Base-by-base conservation (phyloP, 1,140 invertebrate genomes). In the Platyscapa corneri region DNA sequence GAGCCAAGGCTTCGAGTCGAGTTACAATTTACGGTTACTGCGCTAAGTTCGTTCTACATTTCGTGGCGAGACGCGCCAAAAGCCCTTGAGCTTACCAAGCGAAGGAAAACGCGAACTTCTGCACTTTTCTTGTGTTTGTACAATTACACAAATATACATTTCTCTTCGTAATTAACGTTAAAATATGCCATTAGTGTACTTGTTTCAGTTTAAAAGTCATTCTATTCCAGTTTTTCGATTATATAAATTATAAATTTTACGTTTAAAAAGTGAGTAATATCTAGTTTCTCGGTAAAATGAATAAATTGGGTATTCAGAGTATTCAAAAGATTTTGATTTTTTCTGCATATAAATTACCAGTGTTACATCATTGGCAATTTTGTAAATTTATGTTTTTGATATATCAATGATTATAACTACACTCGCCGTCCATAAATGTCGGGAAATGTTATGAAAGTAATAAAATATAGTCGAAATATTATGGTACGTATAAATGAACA, bases 11-110 rank as follows among this genome's bases (percentile, higher is more conserved):
- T 89, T 83, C 90, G 89, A 91, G 90, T 90, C 87, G 78, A 91
- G 88, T 90, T 82, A 90, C 89, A 88, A 90, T 91, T 89, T 88
- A 89, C 84, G 87, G 56, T 78, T 87, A 37, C 60, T 30, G 60
- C 18, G n/a, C 37, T 20, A 30, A 75, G 53, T 20, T n/a, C 67
- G 83, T 23, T 16, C 53, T 88, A 86, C 88, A 90, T 91, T 88
- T 78, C 77, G 83, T 42, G 56, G 8, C 14, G 5, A 23, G 27
- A 23, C 27, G 27, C 56, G 56, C 20, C 23, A 60, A 60, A 27
- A 60, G 23, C 14, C 56, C 56, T 60, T 10, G 23, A 60, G 23
- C 14, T 67, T 14, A 67, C 14, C 3, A 30, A 30, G 12, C 8
- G 37, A 27, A 39, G 37, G 70, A 74, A 27, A 74, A 27, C 2